phyloP scores from a whole-genome alignment of 2,797 vertebrate species.

The Alcedo atthis region DNA sequence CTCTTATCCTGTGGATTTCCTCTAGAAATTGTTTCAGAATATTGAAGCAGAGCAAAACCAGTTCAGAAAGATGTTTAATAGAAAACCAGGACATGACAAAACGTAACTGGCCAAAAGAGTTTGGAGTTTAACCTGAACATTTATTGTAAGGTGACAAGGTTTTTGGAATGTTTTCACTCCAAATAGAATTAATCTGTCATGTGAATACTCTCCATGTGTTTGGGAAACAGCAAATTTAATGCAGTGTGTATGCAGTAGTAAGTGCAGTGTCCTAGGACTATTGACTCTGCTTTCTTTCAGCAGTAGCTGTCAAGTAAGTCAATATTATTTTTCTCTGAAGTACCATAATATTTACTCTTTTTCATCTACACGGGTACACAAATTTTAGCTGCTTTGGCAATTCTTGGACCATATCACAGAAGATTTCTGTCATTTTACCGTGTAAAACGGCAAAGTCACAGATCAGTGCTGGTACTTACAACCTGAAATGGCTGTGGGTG shows the following conservation, averaged over 20 bases:
- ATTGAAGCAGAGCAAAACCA: neutral
- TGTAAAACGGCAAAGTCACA: neutral
- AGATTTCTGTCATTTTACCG: neutral
- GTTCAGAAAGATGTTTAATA: neutral
- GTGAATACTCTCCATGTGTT: neutral
- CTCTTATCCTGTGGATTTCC: neutral
- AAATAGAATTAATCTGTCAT: neutral
- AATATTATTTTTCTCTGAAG: neutral
- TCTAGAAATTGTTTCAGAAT: neutral
- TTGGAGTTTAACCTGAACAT: neutral
- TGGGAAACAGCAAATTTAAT: neutral
- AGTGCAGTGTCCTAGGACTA: neutral
- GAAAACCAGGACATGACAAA: neutral
- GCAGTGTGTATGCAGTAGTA: neutral
- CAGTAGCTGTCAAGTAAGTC: neutral
- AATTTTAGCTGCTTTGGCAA: neutral
- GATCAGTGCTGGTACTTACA: neutral
- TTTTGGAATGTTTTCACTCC: neutral
- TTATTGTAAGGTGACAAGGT: neutral
- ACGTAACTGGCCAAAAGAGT: neutral
- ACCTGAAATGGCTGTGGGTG: neutral
- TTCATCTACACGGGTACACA: neutral
- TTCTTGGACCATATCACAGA: neutral
- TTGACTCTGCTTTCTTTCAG: constrained; percentile 11
- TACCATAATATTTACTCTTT: neutral